Base-by-base conservation (phyloP, 2,888 invertebrate species). In the Pheosia gnoma region DNA sequence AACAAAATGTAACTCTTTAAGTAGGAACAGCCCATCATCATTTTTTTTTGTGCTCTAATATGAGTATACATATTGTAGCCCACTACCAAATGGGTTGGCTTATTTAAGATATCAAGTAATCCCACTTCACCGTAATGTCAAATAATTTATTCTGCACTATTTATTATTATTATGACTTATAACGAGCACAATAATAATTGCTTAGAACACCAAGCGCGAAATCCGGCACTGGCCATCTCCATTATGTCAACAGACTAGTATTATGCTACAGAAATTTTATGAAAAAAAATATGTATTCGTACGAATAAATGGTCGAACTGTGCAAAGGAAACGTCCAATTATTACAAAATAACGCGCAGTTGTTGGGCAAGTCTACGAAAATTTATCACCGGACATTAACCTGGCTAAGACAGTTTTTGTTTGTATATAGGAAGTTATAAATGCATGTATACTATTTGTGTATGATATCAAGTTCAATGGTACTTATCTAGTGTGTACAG, bases 241-340 rank as follows among this genome's bases (percentile, higher is more conserved):
- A 68, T 77, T 68, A 72, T 70, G 65, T 74, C 70, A 71, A 65
- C 57, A 64, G 60, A 58, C 62, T 60, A 39, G 57, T 59, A 65
- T 75, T 63, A 70, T 56, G 13, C 51, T 58, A 41, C 59, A 41
- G 51, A 53, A 51, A 41, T 56, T 63, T 56, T 61, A 62, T 63
- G 65, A 63, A 58, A 65, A 59, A 37, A 66, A 60, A 65, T 66
- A 61, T 68, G 65, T 68, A 69, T 72, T 72, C 66, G 67, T 58
- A 62, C 49, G 57, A 66, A 25, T 25, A 25, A 62, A 65, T 68
- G 39, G 61, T 47, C 65, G 63, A 61, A 55, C 65, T 62, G 60
- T 61, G 55, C 58, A 59, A 65, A 79, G 86, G 84, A 86, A 81
- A 76, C 74, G 68, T 69, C 70, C 80, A 77, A 85, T 85, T 81